Base-by-base conservation (phyloP, 2,113 vertebrate genomes). In the Falco punctatus region DNA sequence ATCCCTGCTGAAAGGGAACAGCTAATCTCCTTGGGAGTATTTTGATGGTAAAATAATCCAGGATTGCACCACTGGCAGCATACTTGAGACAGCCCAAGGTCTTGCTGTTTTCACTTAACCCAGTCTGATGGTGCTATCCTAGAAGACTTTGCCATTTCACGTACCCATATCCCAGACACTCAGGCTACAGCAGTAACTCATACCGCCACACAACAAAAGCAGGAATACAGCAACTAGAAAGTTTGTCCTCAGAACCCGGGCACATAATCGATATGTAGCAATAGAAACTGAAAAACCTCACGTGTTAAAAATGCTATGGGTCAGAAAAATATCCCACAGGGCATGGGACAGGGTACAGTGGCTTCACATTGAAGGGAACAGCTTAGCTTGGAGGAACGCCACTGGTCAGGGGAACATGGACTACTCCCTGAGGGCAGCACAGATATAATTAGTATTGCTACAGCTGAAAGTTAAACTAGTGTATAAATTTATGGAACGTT, bases 1-100 rank as follows among this genome's bases (percentile, higher is more conserved):
- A 90, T 82, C 84, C 81, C 84, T 65, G 69, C 70, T 61, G 66
- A 62, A 94, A 94, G 73, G 86, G 95, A 94, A 96, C 94, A 96
- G 94, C 87, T 97, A 96, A 97, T 96, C 94, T 96, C 90, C 86
- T 33, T 33, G 66, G 44, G 69, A 85, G 52, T 79, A 59, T 48
- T 94, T 71, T 38, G 84, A 92, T 57, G 49, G 89, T 81, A 96
- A 97, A 96, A 85, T 24, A 91, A 96, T 91, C 89, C 84, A 95
- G 90, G 84, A 85, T 28, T 92, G 93, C 93, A 96, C 22, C 86
- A 85, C 40, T 75, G 65, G 69, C 89, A 59, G 26, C 35, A 59
- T 9, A 62, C 58, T 49, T 88, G 87, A 61, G 78, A 75, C 49
- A 97, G 54, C 30, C 58, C 73, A 87, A 87, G 91, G 89, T 74